phyloP scores from a whole-genome alignment of 2,888 invertebrate species.

The Poecilobothrus nobilitatus region DNA sequence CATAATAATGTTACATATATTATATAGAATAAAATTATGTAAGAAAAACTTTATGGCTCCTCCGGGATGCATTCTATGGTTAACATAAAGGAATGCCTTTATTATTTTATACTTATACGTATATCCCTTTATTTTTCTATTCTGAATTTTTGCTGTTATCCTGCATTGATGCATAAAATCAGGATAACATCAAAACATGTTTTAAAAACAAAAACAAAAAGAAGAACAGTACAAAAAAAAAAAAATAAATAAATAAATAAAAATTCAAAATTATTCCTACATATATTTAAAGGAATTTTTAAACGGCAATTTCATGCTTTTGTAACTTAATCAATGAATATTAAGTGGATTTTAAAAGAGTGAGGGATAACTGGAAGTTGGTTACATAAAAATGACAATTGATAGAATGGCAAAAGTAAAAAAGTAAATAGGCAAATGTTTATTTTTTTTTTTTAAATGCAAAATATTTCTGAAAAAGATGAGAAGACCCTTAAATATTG shows the following conservation, averaged over 20 bases:
- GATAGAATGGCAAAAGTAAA: too few relatives aligned
- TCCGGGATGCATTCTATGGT: slow-evolving; percentile 6
- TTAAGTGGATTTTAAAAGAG: not conserved
- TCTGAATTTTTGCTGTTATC: not conserved
- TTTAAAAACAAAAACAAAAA: not conserved
- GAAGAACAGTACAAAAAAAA: not conserved
- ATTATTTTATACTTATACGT: not conserved
- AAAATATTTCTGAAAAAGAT: not conserved
- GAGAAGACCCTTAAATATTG: too few relatives aligned
- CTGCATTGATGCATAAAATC: not conserved
- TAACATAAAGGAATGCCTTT: not conserved
- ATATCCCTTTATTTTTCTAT: too few relatives aligned
- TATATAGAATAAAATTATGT: not conserved
- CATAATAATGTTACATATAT: not conserved
- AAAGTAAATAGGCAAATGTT: too few relatives aligned
- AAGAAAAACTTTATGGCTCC: not conserved
- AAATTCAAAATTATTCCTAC: not conserved
- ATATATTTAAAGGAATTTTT: not conserved
- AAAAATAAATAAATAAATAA: too few relatives aligned
- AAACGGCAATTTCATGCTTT: slow-evolving; percentile 4
- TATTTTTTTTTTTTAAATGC: not conserved
- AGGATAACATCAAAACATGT: not conserved
- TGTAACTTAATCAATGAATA: slow-evolving; percentile 3
- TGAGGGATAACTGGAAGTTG: too few relatives aligned
- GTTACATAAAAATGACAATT: too few relatives aligned